Conservation (phyloP, 1,140 invertebrate genomes). For the Temnothorax longispinosus region DNA sequence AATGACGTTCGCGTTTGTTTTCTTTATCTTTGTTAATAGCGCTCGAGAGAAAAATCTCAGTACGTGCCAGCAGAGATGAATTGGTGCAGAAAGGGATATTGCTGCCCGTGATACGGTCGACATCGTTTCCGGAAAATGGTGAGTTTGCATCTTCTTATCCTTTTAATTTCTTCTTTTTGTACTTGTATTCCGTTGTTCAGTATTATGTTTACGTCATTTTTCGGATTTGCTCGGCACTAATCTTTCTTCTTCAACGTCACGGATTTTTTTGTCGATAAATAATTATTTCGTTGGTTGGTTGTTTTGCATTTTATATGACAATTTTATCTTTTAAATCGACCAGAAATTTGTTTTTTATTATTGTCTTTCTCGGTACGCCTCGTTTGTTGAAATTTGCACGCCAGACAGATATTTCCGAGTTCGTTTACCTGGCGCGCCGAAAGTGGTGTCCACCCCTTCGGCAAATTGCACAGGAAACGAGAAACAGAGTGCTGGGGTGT, state of each 20-base stretch:
- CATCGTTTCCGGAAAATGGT: constrained; percentile 93
- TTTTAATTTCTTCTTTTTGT: neutral
- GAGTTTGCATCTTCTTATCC: constrained; percentile 78
- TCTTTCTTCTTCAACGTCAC: neutral
- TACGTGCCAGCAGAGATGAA: constrained; percentile 98
- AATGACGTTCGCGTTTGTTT: constrained; percentile 18
- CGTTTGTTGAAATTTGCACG: constrained; percentile 31
- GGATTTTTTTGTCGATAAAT: neutral
- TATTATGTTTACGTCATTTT: constrained; percentile 1
- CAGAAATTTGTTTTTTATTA: neutral
- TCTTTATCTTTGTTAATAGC: constrained; percentile 87
- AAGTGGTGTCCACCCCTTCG: constrained; percentile 51
- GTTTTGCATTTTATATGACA: constrained; percentile 16
- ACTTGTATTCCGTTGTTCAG: neutral
- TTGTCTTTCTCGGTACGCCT: neutral
- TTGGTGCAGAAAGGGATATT: constrained; percentile 98
- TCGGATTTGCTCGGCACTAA: neutral
- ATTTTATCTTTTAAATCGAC: neutral
- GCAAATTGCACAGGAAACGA: constrained; percentile 64
- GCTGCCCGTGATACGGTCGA: constrained; percentile 93
- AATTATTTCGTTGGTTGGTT: neutral
- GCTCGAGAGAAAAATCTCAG: constrained; percentile 98
- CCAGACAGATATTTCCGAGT: constrained; percentile 45
- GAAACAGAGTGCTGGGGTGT: constrained; percentile 29
- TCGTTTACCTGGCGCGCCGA: constrained; percentile 41